A percentile compares a stretch with the other conserved stretches of the same genome.
phyloP scores from a whole-genome alignment of 1,140 invertebrate genomes.

The Brachionus paranguensis region DNA sequence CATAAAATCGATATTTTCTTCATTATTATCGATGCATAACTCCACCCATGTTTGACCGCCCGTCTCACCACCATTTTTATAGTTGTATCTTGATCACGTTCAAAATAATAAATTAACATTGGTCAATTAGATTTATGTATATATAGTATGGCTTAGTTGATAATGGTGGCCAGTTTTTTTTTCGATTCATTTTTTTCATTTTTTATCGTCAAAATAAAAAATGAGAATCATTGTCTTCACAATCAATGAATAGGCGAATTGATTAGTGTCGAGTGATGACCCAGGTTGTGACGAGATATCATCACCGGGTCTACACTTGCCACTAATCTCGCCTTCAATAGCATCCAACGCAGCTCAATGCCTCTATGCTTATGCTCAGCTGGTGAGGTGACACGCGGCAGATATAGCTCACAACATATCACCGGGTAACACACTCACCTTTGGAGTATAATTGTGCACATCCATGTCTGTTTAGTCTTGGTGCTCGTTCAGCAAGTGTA shows the following conservation, averaged over 20 bases:
- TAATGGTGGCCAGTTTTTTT: conserved; percentile 37
- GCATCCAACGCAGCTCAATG: not conserved
- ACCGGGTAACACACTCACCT: conserved; percentile 41
- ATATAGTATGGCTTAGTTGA: conserved; percentile 33
- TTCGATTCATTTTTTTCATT: conserved; percentile 26
- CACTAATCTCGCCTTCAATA: conserved; percentile 30
- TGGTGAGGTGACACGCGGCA: conserved; percentile 29
- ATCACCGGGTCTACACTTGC: conserved; percentile 41
- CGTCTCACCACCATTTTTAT: not conserved
- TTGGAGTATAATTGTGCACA: conserved; percentile 8
- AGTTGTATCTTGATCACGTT: conserved; percentile 14
- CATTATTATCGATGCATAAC: not conserved
- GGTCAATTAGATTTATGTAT: conserved; percentile 36
- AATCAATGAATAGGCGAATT: not conserved
- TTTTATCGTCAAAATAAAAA: conserved; percentile 1
- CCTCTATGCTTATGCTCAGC: not conserved
- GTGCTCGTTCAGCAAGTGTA: conserved; percentile 34
- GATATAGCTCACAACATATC: conserved; percentile 18
- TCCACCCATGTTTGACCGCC: conserved; percentile 10
- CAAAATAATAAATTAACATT: conserved; percentile 35
- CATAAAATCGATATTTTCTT: conserved; percentile 24
- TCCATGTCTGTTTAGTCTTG: not conserved
- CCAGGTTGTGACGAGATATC: conserved; percentile 2
- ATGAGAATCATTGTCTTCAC: not conserved
- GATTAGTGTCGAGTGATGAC: conserved; percentile 39